Conservation (phyloP, 2,888 invertebrate species). For the Hypomecis punctinalis region DNA sequence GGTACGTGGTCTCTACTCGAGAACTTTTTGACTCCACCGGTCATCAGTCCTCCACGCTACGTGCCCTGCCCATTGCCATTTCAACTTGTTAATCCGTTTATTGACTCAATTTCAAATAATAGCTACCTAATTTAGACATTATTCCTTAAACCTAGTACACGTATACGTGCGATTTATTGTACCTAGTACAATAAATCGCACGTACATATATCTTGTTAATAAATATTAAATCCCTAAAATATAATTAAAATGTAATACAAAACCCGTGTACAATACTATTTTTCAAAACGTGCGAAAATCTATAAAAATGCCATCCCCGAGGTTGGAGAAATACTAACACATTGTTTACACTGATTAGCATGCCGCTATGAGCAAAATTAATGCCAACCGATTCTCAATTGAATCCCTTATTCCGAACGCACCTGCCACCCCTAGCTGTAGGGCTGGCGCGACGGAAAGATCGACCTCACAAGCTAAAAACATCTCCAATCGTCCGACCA, state of each 20-base stretch:
- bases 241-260: neutral
- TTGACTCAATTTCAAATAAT: no score
- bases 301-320: neutral
- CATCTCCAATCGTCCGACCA: constrained; percentile 48
- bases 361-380: constrained; percentile 56
- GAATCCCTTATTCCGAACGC: constrained; percentile 62
- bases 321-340: constrained; percentile 22
- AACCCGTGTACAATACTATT: neutral
- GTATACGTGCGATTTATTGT: no score
- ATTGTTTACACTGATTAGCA: constrained; percentile 47
- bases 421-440: constrained; percentile 60
- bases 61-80: no score
- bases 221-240: no score
- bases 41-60: no score
- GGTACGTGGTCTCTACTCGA: no score
- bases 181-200: no score
- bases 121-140: no score
- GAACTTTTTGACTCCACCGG: no score
- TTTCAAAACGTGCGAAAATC: constrained; percentile 32
- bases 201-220: no score
- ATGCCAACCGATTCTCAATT: constrained; percentile 63
- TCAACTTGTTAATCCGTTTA: no score
- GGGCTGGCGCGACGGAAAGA: constrained; percentile 39
- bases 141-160: no score
- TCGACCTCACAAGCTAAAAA: constrained; percentile 48